These are phyloP conservation scores for Rissa tridactyla DNA, from an alignment of 2,113 vertebrate species.

Conservation along the genomic window DNA sequence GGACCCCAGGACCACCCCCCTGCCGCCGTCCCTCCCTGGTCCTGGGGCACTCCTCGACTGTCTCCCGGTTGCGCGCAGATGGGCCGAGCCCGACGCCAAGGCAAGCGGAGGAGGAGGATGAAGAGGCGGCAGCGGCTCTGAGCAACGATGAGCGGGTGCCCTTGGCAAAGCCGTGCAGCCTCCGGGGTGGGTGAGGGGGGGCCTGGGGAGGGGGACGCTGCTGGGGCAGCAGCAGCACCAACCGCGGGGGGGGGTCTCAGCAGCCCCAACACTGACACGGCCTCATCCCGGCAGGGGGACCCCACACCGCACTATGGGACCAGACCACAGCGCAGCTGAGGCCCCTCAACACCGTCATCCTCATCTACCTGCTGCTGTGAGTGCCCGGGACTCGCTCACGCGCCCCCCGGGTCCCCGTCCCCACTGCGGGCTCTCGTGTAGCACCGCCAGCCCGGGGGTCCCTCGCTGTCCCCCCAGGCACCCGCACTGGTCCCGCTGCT, in stretches of 20 bases:
- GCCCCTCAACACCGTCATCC: conserved; percentile 75
- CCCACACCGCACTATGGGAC: conserved; percentile 20
- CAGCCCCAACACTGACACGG: not conserved
- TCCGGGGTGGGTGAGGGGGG: not conserved
- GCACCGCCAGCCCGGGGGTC: rapidly evolving
- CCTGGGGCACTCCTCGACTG: rapidly evolving
- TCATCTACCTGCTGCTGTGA: conserved; percentile 86
- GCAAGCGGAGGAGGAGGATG: not conserved
- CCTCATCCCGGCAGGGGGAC: conserved; percentile 34
- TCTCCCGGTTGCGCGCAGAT: not conserved
- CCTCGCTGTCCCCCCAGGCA: not conserved
- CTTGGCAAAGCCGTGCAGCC: not conserved
- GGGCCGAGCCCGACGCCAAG: rapidly evolving
- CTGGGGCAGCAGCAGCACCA: rapidly evolving
- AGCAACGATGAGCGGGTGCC: not conserved
- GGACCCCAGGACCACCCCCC: not conserved
- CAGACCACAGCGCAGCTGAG: conserved; percentile 46
- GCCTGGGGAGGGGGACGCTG: not conserved
- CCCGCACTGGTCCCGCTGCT: rapidly evolving
- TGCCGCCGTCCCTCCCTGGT: too few species aligned
- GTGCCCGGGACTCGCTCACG: not conserved
- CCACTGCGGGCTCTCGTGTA: not conserved
- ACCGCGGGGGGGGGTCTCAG: rapidly evolving
- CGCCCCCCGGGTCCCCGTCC: rapidly evolving
- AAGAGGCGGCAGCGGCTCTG: rapidly evolving